phyloP scores from a whole-genome alignment of 2,888 invertebrate species.

The Notodonta ziczac region DNA sequence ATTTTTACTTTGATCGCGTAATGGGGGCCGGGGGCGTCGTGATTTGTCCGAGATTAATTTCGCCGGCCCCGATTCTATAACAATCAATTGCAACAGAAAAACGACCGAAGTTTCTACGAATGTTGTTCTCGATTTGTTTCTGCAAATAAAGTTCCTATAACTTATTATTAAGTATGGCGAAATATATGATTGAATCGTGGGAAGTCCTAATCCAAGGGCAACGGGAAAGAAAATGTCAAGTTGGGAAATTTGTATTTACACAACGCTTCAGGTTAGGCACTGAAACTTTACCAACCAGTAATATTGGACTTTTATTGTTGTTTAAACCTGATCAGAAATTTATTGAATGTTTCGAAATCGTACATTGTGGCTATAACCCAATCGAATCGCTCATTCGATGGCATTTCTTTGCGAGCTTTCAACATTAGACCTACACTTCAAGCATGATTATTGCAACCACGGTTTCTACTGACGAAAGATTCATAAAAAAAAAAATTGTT shows the following conservation, averaged over 20 bases:
- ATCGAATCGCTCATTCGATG: no score
- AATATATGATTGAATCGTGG: background rate
- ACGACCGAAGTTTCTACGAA: slow-evolving; percentile 2
- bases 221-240: background rate
- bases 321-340: no score
- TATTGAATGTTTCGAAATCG: no score
- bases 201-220: background rate
- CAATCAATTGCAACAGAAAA: slow-evolving; percentile 35
- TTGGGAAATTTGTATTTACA: background rate
- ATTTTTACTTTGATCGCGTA: slow-evolving; percentile 82
- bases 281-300: background rate
- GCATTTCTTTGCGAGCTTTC: no score
- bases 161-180: background rate
- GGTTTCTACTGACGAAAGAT: no score
- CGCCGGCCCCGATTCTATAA: slow-evolving; percentile 50
- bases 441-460: no score
- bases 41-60: slow-evolving; percentile 80
- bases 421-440: no score
- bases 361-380: no score
- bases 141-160: background rate
- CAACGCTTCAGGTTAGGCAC: background rate
- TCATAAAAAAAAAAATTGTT: no score
- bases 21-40: slow-evolving; percentile 73
- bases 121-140: background rate
- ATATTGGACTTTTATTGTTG: background rate